Evolutionary conservation across 2,113 vertebrate species (phyloP), one percentile per base, ranked within the genome.

Genomic region (Asarcornis scutulata): DNA sequence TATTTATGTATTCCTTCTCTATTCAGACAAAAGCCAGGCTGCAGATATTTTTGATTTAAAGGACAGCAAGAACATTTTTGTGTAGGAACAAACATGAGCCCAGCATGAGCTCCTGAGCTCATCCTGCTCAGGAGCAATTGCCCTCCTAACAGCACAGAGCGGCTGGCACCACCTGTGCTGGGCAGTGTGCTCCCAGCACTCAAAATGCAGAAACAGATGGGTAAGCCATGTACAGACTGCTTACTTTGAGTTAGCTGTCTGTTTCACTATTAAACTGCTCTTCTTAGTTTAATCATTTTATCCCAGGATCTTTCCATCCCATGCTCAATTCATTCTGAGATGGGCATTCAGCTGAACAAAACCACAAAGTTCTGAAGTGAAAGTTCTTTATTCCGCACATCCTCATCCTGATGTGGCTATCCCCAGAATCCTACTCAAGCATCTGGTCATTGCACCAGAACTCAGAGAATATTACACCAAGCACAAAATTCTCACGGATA

Each of bases 101-200:
- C 46, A 48, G 46, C 20, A 48, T 48, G 46, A 48, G 46, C 20
- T 48, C 46, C 46, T 48, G 2, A 23, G 7, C 14, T 14, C 40
- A 2, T 0, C 0, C 16, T 67, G 52, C 53, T 72, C 1, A 0
- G 13, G 29, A 15, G 48, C 6, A 34, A 50, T 14, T 23, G 31
- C 32, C 38, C 44, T 67, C 40, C 23, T 38, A n/a, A 3, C 7
- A 55, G 34, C 18, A 14, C 31, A 50, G 17, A 27, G 40, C 48
- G 40, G 21, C 25, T 14, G 48, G n/a, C 53, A 60, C 13, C 9
- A 31, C 59, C 38, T 20, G 52, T 4, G 9, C 25, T 46, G n/a
- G 14, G 46, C 59, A 82, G 22, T 29, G 34, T 42, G 21, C n/a
- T 46, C n/a, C 0, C 0, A 36, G 25, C 44, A 29, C 14, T 75